Conservation (phyloP, 2,797 vertebrate genomes). For the Platyrinchus mystaceus region DNA sequence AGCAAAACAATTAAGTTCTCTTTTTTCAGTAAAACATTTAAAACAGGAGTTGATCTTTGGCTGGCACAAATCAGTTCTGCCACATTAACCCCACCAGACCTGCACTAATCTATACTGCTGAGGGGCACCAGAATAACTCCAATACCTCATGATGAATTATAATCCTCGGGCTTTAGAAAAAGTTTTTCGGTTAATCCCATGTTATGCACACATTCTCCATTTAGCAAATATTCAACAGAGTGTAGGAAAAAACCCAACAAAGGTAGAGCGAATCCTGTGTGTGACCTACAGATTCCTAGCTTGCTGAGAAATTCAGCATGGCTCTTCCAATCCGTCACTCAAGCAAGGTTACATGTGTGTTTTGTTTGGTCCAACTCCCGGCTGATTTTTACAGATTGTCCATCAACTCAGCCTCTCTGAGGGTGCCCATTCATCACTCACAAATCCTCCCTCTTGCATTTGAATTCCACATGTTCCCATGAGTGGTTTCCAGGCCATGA, state of each 20-base stretch:
- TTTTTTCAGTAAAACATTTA: background rate
- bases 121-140: background rate
- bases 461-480: background rate
- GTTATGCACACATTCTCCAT: background rate
- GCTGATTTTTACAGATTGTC: background rate
- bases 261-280: background rate
- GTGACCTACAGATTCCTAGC: background rate
- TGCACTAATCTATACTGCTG: background rate
- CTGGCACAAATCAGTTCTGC: constrained; percentile 34
- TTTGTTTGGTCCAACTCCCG: background rate
- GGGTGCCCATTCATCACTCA: background rate
- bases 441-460: background rate
- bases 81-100: constrained; percentile 16
- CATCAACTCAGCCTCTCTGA: background rate
- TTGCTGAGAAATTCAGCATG: background rate
- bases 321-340: background rate
- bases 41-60: background rate
- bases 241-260: background rate
- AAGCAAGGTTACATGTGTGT: background rate
- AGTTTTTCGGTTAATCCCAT: background rate
- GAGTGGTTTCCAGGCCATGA: background rate
- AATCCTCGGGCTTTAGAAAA: background rate
- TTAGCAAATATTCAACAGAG: background rate
- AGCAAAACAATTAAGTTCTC: background rate
- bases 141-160: background rate